Conservation (phyloP, 2,113 vertebrate genomes). For the Gavialis gangeticus region DNA sequence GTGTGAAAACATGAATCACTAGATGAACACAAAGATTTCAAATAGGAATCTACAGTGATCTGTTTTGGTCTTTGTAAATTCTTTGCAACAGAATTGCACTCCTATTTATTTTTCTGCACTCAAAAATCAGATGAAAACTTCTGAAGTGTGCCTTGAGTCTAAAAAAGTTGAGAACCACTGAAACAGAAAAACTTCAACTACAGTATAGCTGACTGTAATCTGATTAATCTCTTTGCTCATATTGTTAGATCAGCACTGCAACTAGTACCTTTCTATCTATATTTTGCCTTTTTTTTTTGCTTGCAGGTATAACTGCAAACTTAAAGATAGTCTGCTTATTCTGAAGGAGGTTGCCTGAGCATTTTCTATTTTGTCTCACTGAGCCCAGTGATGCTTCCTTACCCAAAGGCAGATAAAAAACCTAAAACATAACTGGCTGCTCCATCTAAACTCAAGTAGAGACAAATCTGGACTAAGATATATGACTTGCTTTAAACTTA, state of each 20-base stretch:
- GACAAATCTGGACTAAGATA: not conserved
- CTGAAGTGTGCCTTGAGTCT: too few species aligned
- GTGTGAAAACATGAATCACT: too few species aligned
- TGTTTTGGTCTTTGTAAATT: too few species aligned
- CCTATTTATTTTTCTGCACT: too few species aligned
- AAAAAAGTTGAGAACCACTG: too few species aligned
- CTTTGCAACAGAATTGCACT: too few species aligned
- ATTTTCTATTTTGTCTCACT: not conserved
- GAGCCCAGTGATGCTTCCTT: not conserved
- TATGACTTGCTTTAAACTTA: not conserved
- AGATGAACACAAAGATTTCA: too few species aligned
- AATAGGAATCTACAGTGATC: too few species aligned
- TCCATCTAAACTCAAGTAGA: not conserved
- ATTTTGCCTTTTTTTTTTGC: not conserved
- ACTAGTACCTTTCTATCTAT: not conserved
- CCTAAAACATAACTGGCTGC: fast-evolving
- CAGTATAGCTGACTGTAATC: not conserved
- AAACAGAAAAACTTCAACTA: too few species aligned
- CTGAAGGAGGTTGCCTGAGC: not conserved
- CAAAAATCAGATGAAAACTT: too few species aligned
- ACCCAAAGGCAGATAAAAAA: not conserved
- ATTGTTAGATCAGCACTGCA: not conserved
- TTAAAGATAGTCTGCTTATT: not conserved
- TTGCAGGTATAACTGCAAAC: fast-evolving
- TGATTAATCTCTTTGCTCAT: not conserved